Base-by-base conservation (phyloP, 2,113 vertebrate genomes). In the Rhodinocichla rosea region DNA sequence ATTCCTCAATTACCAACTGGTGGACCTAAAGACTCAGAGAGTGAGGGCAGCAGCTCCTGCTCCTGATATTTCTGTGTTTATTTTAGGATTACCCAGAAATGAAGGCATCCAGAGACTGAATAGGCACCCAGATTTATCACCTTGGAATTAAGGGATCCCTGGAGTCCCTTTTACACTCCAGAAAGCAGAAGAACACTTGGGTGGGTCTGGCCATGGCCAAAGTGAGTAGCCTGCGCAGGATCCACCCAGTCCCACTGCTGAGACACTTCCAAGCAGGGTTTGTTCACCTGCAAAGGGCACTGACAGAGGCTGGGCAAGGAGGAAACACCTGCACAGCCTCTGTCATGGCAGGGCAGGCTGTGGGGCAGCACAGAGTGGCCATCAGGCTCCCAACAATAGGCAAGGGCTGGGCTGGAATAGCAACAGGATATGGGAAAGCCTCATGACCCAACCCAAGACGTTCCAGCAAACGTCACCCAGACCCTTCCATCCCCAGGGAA, bases 371-470 rank as follows among this genome's bases (percentile, higher is more conserved):
- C 17, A 13, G n/a, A 45, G n/a, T 0, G 2, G 8, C 37, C 50
- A 18, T 0, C 0, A 1, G 23, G 30, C 10, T 42, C 15, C 63
- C 10, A 2, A 44, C n/a, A 82, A 52, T 4, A 44, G 62, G 56
- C 19, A 49, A 39, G 49, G 10, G 47, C 22, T 5, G 12, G 57
- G 44, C 56, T 81, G 68, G 59, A 56, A 45, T 1, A 44, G 40
- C 50, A 30, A 17, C 0, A 4, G 53, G 63, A 60, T 3, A 1
- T 1, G 15, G 12, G 18, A 45, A 78, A 49, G 33, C 33, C 8
- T 56, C 4, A 8, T 3, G 60, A 22, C 23, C n/a, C 52, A 69
- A 20, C 15, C 39, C 0, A 0, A 32, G 62, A 27, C 1, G 20
- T 7, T 30, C 23, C 10, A 8, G 59, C 19, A 30, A 65, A 50